Base-by-base conservation (phyloP, 1,140 invertebrate genomes). In the Cryptotermes secundus region DNA sequence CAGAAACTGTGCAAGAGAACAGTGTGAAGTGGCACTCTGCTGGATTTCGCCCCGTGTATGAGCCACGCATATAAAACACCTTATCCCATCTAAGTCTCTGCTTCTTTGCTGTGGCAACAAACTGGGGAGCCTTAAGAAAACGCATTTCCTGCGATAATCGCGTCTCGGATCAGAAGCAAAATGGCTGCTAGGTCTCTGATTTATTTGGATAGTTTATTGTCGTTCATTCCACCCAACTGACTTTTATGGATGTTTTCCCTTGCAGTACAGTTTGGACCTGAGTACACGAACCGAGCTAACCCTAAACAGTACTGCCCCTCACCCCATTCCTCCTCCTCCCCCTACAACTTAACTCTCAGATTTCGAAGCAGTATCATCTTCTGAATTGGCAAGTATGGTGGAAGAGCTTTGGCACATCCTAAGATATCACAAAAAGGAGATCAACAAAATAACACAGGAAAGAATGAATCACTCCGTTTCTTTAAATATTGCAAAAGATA, bases 121-220 rank as follows among this genome's bases (percentile, higher is more conserved):
- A 72, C 59, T 72, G 42, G 38, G 72, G 79, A 49, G 45, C n/a
- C 72, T 38, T 80, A 80, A 80, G 83, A 72, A 84, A 84, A 84
- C 65, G 83, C 83, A 84, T 84, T 84, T 84, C 83, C 86, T 85
- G 86, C 85, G 87, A 88, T 88, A 87, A 88, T 88, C 87, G 87
- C 86, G 86, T 83, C 82, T 84, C 86, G 87, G 88, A 88, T 88
- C 87, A 88, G 87, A 85, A 81, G 80, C 86, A 88, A 87, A 88
- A 88, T 88, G 86, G 87, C 87, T 87, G 79, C 86, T 85, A 85
- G 86, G 85, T 59, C 84, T 65, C 87, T 88, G 88, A 88, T 88
- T 88, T 88, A 88, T 88, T 87, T 87, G 87, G 88, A 88, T 87
- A 88, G 87, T 88, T 88, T 88, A 88, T 88, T 88, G 88, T 88